These are phyloP conservation scores for crab-eating macaque (Macaca fascicularis) DNA, from an alignment of 2,113 vertebrate species.

Conservation along the genomic window T2T-MFA8v1.1 NC_088385.1:70014501-70015000, in stretches of 20 bases:
- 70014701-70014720: neutral
- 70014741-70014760: neutral
- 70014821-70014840: neutral
- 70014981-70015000: no score
- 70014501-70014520: neutral
- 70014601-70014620: neutral
- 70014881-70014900: no score
- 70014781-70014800: neutral
- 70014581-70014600: neutral
- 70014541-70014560: neutral
- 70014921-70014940: no score
- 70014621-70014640: neutral
- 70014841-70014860: neutral
- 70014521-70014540: neutral
- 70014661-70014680: neutral
- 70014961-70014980: no score
- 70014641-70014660: neutral
- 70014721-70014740: neutral
- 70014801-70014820: neutral
- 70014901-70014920: no score
- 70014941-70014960: no score
- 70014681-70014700: neutral
- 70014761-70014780: neutral
- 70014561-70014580: neutral
- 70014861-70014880: neutral